Percentiles rank a stretch among this genome's conserved stretches.
Evolutionary conservation across 2,888 invertebrate species (phyloP).

Genomic region (Cerastoderma edule): DNA sequence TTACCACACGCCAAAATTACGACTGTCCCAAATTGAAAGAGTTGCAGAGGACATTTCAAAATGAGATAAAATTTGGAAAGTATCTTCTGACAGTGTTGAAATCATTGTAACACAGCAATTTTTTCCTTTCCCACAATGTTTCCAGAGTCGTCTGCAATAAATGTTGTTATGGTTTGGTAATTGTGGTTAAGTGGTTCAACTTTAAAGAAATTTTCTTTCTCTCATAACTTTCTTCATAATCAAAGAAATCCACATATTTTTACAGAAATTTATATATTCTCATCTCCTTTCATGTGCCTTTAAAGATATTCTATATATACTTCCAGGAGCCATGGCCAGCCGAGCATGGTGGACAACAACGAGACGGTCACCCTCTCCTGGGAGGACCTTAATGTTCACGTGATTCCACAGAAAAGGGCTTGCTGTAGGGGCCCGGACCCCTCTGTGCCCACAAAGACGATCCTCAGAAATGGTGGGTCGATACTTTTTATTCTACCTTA

Average conservation of each 20-base stretch:
- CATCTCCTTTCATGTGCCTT: no score
- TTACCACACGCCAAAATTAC: no score
- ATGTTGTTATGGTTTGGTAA: no score
- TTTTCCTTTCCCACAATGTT: no score
- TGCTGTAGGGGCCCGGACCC: conserved; percentile 58
- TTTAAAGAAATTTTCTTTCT: no score
- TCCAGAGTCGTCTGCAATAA: no score
- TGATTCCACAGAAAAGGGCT: conserved; percentile 39
- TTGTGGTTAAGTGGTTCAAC: no score
- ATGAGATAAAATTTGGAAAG: no score
- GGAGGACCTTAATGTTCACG: conserved; percentile 54
- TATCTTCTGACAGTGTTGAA: no score
- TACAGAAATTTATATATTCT: not conserved
- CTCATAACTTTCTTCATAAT: not conserved
- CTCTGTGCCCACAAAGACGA: conserved; percentile 36
- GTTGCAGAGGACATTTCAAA: no score
- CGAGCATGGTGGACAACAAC: conserved; percentile 49
- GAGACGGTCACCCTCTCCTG: conserved; percentile 59
- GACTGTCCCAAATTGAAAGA: no score
- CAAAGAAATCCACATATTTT: not conserved
- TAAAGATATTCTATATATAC: not conserved
- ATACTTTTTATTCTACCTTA: not conserved
- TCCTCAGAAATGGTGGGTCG: conserved; percentile 53
- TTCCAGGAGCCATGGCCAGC: conserved; percentile 42
- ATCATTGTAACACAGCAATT: no score